Base-by-base conservation (phyloP, 2,797 vertebrate species). In the Bradypodion ventrale region DNA sequence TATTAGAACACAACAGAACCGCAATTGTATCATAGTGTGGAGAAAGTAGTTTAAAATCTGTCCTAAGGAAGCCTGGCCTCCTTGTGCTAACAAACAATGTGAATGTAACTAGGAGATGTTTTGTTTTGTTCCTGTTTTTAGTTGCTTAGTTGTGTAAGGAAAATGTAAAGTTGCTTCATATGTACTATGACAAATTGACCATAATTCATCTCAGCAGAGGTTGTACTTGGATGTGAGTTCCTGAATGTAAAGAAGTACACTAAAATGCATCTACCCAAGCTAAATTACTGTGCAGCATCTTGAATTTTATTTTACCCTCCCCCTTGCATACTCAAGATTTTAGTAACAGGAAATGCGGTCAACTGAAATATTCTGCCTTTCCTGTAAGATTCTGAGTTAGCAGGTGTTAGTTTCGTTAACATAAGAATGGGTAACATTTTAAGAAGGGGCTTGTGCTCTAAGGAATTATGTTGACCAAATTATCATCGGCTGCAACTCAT, bases 271-370 rank as follows among this genome's bases (percentile, higher is more conserved):
- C 82, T 75, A 35, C 76, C 75, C 1, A 46, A 76, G 19, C 23
- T 62, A 42, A 89, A 84, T 66, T 52, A 49, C 59, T 25, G 3
- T 0, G 0, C n/a, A 70, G 84, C 88, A 65, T 65, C 78, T n/a
- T 85, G 15, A 80, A 84, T 84, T 77, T 89, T 90, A 76, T 89
- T 87, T 85, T 85, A 5, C 42, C 25, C 1, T 63, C 40, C 49
- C 66, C 74, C 86, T 90, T 0, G 29, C 0, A 3, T 82, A 79
- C 68, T 80, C 87, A 82, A 77, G 92, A 82, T 56, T 83, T 56
- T 78, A 83, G 83, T 86, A 90, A 86, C 84, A 89, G 92, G 92
- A 92, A 92, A 86, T 19, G 65, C 89, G 85, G 79, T 87, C 89
- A 91, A 66, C 86, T 93, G 92, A 89, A 79, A 82, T 49, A 72